Percentiles rank a stretch among this genome's conserved stretches.
These are phyloP conservation scores for Phthorimaea operculella DNA, from an alignment of 1,140 invertebrate genomes.

Conservation along the genomic window DNA sequence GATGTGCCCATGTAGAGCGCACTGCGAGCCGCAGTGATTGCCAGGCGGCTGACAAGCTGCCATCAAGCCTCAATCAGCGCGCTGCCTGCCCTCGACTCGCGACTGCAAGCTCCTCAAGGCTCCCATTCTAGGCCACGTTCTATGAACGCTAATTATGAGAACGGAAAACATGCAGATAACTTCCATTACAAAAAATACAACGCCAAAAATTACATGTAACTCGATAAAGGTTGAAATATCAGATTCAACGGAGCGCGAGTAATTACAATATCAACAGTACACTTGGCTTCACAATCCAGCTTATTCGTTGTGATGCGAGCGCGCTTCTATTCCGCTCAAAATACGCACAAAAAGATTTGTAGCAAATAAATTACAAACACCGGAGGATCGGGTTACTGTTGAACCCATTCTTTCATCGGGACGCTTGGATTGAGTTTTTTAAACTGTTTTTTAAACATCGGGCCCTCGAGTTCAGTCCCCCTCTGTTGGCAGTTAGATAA, in stretches of 20 bases:
- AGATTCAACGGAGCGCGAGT: not conserved
- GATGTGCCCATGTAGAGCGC: not conserved
- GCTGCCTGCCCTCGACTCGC: not conserved
- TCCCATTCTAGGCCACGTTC: constrained; percentile 1
- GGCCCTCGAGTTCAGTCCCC: constrained; percentile 18
- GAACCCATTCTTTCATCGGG: constrained; percentile 3
- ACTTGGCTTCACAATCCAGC: not conserved
- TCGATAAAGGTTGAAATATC: not conserved
- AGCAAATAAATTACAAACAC: constrained; percentile 33
- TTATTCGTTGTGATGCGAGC: not conserved
- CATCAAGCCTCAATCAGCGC: too few species aligned
- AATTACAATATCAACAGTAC: not conserved
- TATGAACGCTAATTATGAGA: not conserved
- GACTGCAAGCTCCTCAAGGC: not conserved
- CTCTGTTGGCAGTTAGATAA: constrained; percentile 26
- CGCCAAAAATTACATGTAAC: not conserved
- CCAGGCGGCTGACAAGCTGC: too few species aligned
- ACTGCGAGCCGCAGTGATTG: not conserved
- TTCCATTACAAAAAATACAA: not conserved
- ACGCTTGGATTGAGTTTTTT: constrained; percentile 8
- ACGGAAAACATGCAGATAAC: not conserved
- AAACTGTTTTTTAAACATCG: not conserved
- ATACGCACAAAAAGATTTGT: constrained; percentile 32
- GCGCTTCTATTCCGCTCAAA: not conserved
- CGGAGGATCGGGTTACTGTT: constrained; percentile 24